phyloP scores from a whole-genome alignment of 2,888 invertebrate genomes.

The Ectobius pallidus region DNA sequence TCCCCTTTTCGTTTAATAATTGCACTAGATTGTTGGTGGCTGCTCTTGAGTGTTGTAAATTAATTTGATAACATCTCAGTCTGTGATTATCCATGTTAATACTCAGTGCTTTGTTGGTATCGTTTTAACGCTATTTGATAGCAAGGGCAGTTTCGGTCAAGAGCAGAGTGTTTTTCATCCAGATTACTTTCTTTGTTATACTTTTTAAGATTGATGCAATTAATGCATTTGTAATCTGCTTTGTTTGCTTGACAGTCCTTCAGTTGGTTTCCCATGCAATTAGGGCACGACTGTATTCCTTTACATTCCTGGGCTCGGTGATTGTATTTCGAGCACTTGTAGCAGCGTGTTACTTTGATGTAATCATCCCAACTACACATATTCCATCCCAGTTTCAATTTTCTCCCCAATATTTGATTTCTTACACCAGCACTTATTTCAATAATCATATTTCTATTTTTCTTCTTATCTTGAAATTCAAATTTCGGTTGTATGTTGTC shows the following conservation, averaged over 20 bases:
- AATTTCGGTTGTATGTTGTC: background rate
- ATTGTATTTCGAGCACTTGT: background rate
- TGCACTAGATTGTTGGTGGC: background rate
- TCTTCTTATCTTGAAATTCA: background rate
- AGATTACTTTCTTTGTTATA: background rate
- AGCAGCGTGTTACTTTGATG: background rate
- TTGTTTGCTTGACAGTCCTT: background rate
- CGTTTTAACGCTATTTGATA: background rate
- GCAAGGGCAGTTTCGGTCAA: background rate
- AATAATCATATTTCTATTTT: background rate
- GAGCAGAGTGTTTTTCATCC: background rate
- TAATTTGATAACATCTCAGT: background rate
- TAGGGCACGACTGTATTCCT: background rate
- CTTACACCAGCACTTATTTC: background rate
- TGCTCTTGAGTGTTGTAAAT: background rate
- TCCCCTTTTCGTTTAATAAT: background rate
- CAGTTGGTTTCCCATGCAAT: background rate
- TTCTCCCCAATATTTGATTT: background rate
- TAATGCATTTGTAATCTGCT: background rate
- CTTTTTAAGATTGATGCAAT: background rate
- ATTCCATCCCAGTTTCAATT: background rate
- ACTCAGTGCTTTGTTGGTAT: background rate
- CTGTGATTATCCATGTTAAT: background rate
- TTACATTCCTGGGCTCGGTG: background rate
- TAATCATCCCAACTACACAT: background rate